Evolutionary conservation across 2,113 vertebrate species (phyloP), one percentile per base, ranked within the genome.

Genomic region (Dolichallabes microphthalmus): DNA sequence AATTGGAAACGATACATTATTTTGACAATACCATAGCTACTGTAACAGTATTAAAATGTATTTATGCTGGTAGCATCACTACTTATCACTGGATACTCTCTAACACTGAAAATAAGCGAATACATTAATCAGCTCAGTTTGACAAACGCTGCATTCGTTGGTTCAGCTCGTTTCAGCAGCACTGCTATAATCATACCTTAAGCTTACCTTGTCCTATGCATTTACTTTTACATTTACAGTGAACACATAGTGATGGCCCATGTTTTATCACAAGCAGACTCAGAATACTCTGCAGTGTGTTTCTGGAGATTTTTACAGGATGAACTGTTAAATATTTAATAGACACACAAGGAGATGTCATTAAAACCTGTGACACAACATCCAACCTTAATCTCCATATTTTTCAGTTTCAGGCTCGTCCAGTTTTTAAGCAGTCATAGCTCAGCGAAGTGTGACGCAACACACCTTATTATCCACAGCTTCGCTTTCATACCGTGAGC

Each of bases 301-400:
- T 92, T 90, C 92, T 92, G 91, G 92, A 88, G 90, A 92, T 91
- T 90, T 45, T 89, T 93, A 91, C 92, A 93, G 91, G 91, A 92
- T 92, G 92, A 94, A 93, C 87, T 81, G 93, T 93, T 95, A 93
- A 95, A 95, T 95, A 94, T 95, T 95, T 95, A 94, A 95, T 45
- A 8, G 45, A 95, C 92, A 94, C 90, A 89, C 92, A 92, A 93
- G 90, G 92, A 93, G 91, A 95, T 94, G 93, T 94, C 94, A 95
- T 95, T 95, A 94, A 94, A 95, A 93, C 87, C 88, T 74, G 90
- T 89, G 91, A 92, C 66, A 68, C 75, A 60, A 90, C 91, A 90
- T 88, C 90, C 92, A 90, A 91, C 90, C 86, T 84, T 88, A 90
- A 91, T 90, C 86, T 91, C 90, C 83, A 83, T 90, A 91, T 90